Evolutionary conservation across 2,113 vertebrate genomes (phyloP).

Genomic region (Andinoacara biseriatus): DNA sequence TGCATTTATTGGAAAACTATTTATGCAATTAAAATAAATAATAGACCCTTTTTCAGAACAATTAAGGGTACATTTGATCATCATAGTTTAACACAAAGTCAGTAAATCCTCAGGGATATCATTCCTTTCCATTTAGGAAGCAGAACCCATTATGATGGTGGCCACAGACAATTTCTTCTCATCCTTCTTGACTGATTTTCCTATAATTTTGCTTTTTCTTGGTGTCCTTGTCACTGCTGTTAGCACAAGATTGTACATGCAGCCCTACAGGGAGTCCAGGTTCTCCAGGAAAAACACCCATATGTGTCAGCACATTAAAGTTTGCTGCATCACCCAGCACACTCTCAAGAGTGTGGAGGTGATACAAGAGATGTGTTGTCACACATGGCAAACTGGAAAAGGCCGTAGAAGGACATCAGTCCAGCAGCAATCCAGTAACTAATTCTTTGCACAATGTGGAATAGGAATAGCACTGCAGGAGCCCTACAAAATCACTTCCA

Average conservation of each 20-base stretch:
- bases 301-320: too few relatives aligned
- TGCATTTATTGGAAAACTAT: not conserved
- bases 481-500: not conserved
- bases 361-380: not conserved
- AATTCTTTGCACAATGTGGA: not conserved
- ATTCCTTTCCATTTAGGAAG: too few relatives aligned
- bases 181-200: not conserved
- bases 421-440: not conserved
- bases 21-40: not conserved
- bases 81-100: too few relatives aligned
- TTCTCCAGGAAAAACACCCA: too few relatives aligned
- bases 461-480: not conserved
- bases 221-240: not conserved
- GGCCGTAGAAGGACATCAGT: not conserved
- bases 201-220: not conserved
- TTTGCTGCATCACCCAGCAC: too few relatives aligned
- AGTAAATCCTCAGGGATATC: too few relatives aligned
- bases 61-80: too few relatives aligned
- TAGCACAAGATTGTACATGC: not conserved
- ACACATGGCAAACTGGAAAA: not conserved
- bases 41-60: too few relatives aligned
- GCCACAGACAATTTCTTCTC: too few relatives aligned
- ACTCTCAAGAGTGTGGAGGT: too few relatives aligned
- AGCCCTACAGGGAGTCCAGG: not conserved
- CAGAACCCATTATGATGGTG: too few relatives aligned